Evolutionary conservation across 2,888 invertebrate species (phyloP).

Genomic region (Disparrhopalites patrizii): DNA sequence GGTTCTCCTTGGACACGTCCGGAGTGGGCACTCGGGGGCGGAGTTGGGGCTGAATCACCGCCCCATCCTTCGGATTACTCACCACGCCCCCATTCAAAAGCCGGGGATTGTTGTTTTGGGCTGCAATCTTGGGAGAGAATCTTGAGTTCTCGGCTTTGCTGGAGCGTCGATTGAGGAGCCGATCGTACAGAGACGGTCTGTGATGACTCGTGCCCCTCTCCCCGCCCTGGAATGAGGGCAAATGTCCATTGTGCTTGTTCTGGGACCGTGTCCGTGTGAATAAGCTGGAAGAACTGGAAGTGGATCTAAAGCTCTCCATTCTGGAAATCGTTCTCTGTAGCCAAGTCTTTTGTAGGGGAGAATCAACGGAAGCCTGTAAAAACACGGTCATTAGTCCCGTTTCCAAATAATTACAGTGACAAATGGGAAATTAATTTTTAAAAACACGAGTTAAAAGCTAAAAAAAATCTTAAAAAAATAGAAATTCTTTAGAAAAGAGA

Average conservation of each 20-base stretch:
- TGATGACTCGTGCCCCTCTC: slow-evolving; percentile 49
- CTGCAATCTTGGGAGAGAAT: slow-evolving; percentile 31
- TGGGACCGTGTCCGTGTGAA: slow-evolving; percentile 38
- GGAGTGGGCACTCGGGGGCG: slow-evolving; percentile 84
- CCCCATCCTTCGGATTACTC: slow-evolving; percentile 12
- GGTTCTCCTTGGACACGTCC: slow-evolving; percentile 71
- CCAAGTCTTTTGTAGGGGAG: slow-evolving; percentile 83
- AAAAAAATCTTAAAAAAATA: background rate
- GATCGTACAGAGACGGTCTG: slow-evolving; percentile 79
- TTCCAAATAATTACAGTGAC: background rate
- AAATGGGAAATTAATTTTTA: background rate
- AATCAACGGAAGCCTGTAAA: slow-evolving; percentile 79
- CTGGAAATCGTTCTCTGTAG: slow-evolving; percentile 78
- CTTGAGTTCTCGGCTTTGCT: slow-evolving; percentile 59
- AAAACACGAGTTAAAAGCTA: background rate
- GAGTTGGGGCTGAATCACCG: slow-evolving; percentile 31
- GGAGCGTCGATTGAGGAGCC: slow-evolving; percentile 75
- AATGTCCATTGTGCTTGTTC: slow-evolving; percentile 32
- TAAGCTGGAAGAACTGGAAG: slow-evolving; percentile 58
- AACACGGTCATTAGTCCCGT: background rate
- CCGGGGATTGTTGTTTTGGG: slow-evolving; percentile 16
- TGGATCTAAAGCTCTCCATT: slow-evolving; percentile 79
- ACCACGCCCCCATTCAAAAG: slow-evolving; percentile 23
- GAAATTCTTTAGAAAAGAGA: background rate
- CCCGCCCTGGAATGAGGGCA: slow-evolving; percentile 22